These are phyloP conservation scores for Callithrix jacchus DNA, from an alignment of 2,113 vertebrate species.

Conservation along the genomic window DNA sequence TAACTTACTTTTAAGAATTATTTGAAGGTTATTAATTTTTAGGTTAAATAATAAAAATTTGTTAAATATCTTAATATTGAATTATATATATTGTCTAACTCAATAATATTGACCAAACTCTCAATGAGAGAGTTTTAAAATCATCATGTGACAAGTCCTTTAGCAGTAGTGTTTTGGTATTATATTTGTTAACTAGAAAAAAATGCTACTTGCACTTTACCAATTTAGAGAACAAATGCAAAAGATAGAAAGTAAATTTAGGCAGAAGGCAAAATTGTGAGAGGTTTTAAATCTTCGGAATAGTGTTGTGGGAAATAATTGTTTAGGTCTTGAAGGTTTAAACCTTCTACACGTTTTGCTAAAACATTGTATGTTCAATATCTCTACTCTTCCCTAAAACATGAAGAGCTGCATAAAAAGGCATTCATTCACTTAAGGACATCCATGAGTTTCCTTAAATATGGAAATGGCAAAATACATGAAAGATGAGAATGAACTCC, in stretches of 20 bases:
- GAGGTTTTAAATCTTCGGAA: not conserved
- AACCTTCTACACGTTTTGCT: slow-evolving; percentile 8
- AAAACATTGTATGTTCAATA: not conserved
- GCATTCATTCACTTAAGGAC: slow-evolving; percentile 50
- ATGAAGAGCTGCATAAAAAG: not conserved
- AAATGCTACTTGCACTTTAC: not conserved
- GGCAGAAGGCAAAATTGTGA: not conserved
- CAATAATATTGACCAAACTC: not conserved
- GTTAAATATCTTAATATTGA: not conserved
- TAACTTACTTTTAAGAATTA: slow-evolving; percentile 14
- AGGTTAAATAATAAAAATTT: not conserved
- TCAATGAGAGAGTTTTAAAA: slow-evolving; percentile 14
- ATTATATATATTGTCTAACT: not conserved
- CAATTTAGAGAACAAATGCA: not conserved
- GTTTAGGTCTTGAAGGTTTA: not conserved
- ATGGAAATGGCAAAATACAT: not conserved
- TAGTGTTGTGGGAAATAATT: slow-evolving; percentile 10
- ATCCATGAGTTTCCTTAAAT: slow-evolving; percentile 29
- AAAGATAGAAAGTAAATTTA: not conserved
- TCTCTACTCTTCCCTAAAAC: slow-evolving; percentile 37
- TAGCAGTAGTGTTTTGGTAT: not conserved
- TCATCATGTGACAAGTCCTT: not conserved
- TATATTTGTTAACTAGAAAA: slow-evolving; percentile 1
- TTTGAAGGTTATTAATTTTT: not conserved
- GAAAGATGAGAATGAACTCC: slow-evolving; percentile 29